Evolutionary conservation across 2,888 invertebrate genomes (phyloP), one percentile per base, ranked within the genome.

Genomic region (Hydropsyche betteni): DNA sequence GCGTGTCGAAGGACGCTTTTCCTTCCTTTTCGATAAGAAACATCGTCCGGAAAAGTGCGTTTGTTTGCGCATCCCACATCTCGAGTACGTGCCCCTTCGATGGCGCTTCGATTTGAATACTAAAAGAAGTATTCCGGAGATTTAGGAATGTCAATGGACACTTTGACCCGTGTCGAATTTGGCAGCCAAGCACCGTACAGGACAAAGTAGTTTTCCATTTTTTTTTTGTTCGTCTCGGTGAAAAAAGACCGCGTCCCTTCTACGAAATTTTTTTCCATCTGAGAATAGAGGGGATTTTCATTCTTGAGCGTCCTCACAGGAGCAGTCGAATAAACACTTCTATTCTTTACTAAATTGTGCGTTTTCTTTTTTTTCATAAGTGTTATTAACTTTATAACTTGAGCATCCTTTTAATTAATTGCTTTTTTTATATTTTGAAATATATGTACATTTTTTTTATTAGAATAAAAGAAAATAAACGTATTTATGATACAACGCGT

Each of bases 71-170:
- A 44, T 52, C 53, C 34, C 70, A 70, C 70, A 70, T 53, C 33
- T 70, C 70, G n/a, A 70, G 53, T 51, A 51, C 52, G 74, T 68
- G 52, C 36, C 36, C 68, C 36, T 64, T 64, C 68, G 51, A 64
- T 24, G 44, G 61, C 70, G 75, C 70, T 76, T 76, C 74, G 76
- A 76, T 78, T 76, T 78, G 76, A 78, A 78, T 76, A 76, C 74
- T 75, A 75, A 76, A 74, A 69, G 75, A 75, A 68, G 74, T 69
- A 74, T 75, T 53, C 75, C 70, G 73, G 73, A 74, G 71, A 69
- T 76, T 76, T 74, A 68, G 76, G 64, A 71, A 74, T 77, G 76
- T 77, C 78, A 78, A 76, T 78, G 76, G 78, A 74, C 78, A 76
- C 74, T 76, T 74, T 76, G 64, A 76, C 76, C 78, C 78, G 68